Evolutionary conservation across 2,797 vertebrate genomes (phyloP), one percentile per base, ranked within the genome.

Genomic region (Thunnus albacares): DNA sequence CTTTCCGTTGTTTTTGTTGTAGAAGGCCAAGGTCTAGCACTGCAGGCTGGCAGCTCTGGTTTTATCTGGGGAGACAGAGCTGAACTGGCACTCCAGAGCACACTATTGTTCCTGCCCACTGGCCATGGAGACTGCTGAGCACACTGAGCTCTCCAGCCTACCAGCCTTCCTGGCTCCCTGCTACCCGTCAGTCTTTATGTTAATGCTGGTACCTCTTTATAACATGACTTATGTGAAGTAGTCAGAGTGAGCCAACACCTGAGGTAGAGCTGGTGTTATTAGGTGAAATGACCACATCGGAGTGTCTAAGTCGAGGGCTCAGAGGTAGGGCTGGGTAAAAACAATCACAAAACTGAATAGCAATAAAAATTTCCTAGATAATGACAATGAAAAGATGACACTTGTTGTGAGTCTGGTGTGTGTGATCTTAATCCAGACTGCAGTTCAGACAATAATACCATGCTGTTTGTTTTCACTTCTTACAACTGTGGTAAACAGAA

Each of bases 81-180:
- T 75, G 73, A 71, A 76, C 71, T 73, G 81, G 72, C 67, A 53
- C 60, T 71, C 49, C 65, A 53, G 61, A 67, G 58, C 77, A 30
- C 43, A 24, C 80, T 38, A 87, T 93, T 92, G 87, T 93, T 89
- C 83, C 81, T 89, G 83, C 80, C 73, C 81, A 79, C 66, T 70
- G 90, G 79, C 78, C 72, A 33, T 75, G 35, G 71, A 80, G 45
- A 64, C 64, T n/a, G 69, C 71, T 55, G 82, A 75, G 49, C 67
- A 57, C 79, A 52, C 60, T 64, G 38, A 68, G 69, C 68, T 66
- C 76, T 74, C 60, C 59, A 33, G 38, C 53, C 66, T 59, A 18
- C 63, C 33, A 12, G 41, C 75, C 43, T 58, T 84, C 51, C 68
- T 83, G 35, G 75, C 24, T 57, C 58, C 33, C 47, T 70, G 59